These are phyloP conservation scores for Lasioglossum vierecki DNA, from an alignment of 2,888 invertebrate genomes.

Conservation along the genomic window DNA sequence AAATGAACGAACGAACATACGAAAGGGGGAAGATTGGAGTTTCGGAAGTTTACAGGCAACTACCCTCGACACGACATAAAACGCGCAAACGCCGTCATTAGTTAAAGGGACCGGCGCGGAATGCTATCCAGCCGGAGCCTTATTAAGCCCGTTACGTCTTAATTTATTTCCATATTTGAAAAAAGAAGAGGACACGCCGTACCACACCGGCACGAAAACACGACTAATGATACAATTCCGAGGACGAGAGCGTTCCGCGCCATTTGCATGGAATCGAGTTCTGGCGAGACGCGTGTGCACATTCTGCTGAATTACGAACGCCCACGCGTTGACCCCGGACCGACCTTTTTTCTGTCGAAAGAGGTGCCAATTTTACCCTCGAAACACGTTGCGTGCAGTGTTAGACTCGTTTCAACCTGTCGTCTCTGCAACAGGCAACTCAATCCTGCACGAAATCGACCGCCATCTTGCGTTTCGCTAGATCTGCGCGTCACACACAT, in stretches of 20 bases:
- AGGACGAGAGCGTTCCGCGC: slow-evolving; percentile 11
- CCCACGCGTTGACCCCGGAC: slow-evolving; percentile 53
- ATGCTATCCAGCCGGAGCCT: slow-evolving; percentile 74
- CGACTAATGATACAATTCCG: slow-evolving; percentile 76
- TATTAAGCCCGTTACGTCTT: slow-evolving; percentile 78
- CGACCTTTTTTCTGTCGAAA: slow-evolving; percentile 40
- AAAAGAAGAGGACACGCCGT: slow-evolving; percentile 45
- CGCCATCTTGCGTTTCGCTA: neutral
- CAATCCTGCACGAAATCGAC: neutral
- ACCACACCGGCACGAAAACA: slow-evolving; percentile 45
- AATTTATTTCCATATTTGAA: slow-evolving; percentile 78
- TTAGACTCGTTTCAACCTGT: neutral
- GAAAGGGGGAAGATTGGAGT: slow-evolving; percentile 10
- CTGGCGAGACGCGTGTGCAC: neutral
- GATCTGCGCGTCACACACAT: neutral
- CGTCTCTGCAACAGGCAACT: neutral
- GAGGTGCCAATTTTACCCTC: slow-evolving; percentile 16
- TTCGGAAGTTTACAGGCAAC: slow-evolving; percentile 45
- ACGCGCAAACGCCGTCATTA: slow-evolving; percentile 73
- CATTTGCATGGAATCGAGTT: slow-evolving; percentile 33
- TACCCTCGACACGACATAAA: slow-evolving; percentile 65
- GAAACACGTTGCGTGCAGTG: neutral
- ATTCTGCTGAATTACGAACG: slow-evolving; percentile 61
- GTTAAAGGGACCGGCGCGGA: slow-evolving; percentile 73
- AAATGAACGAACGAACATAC: neutral